phyloP scores from a whole-genome alignment of 2,113 vertebrate species.

The Danio rerio region DNA sequence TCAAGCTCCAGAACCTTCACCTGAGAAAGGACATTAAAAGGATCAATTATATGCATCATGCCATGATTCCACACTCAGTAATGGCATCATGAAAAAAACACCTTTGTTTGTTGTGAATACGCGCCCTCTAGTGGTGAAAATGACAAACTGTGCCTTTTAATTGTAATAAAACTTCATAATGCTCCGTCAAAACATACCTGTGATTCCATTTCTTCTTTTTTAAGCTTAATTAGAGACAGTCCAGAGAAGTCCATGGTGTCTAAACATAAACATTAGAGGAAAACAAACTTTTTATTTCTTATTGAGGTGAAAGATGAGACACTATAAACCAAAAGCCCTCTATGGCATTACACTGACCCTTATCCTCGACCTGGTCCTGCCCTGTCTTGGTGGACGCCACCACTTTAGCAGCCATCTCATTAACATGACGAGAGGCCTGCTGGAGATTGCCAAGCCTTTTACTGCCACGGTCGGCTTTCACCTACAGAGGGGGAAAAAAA shows the following conservation, averaged over 20 bases:
- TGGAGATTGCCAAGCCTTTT: conserved; percentile 84
- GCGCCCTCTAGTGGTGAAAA: too few species aligned
- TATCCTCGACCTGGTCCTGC: conserved; percentile 91
- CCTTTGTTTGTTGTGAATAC: too few species aligned
- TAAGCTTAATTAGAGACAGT: conserved; percentile 94
- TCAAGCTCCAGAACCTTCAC: conserved; percentile 96
- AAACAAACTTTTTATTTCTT: background rate
- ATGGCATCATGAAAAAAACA: too few species aligned
- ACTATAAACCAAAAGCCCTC: background rate
- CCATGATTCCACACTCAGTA: background rate
- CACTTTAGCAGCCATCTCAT: conserved; percentile 91
- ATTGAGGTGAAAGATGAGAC: background rate
- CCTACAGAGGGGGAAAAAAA: conserved; percentile 69
- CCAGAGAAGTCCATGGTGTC: conserved; percentile 98
- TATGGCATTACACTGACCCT: conserved; percentile 70
- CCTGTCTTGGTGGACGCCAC: conserved; percentile 92
- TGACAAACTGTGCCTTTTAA: too few species aligned
- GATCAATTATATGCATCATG: background rate
- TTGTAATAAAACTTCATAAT: too few species aligned
- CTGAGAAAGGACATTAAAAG: conserved; percentile 66
- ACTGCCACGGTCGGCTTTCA: conserved; percentile 90
- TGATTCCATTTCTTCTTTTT: conserved; percentile 95
- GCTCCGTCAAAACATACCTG: conserved; percentile 79
- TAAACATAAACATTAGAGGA: conserved; percentile 59
- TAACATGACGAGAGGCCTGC: conserved; percentile 90